Conservation (phyloP, 1,140 invertebrate species). For the Pseudobourletiella spinata region DNA sequence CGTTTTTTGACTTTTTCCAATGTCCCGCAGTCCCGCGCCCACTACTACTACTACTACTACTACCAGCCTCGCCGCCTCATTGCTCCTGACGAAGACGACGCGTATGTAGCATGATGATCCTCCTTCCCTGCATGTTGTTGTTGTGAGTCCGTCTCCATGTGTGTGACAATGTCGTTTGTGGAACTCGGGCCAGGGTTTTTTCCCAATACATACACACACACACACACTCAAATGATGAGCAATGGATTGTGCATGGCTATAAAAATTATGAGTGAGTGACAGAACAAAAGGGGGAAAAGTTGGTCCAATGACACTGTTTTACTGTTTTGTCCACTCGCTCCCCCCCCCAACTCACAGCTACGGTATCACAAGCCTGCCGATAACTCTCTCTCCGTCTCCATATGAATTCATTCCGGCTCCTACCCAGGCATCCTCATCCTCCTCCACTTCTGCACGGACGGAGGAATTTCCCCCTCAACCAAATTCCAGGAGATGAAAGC, state of each 20-base stretch:
- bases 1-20: background rate
- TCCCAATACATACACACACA: background rate
- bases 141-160: no score
- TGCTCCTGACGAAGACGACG: background rate
- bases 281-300: constrained; percentile 26
- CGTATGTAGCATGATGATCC: background rate
- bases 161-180: no score
- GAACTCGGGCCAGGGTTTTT: no score
- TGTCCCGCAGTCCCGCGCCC: background rate
- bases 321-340: constrained; percentile 5
- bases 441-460: background rate
- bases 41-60: no score
- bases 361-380: background rate
- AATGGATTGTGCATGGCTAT: constrained; percentile 1
- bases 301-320: constrained; percentile 24
- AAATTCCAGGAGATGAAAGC: no score
- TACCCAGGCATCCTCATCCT: background rate
- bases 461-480: background rate
- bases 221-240: constrained; percentile 2
- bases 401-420: background rate
- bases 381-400: background rate
- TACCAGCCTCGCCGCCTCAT: no score
- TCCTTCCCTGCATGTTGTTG: no score
- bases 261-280: constrained; percentile 27
- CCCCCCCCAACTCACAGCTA: background rate